Evolutionary conservation across 2,113 vertebrate species (phyloP).

Genomic region (Odobenus rosmarus): DNA sequence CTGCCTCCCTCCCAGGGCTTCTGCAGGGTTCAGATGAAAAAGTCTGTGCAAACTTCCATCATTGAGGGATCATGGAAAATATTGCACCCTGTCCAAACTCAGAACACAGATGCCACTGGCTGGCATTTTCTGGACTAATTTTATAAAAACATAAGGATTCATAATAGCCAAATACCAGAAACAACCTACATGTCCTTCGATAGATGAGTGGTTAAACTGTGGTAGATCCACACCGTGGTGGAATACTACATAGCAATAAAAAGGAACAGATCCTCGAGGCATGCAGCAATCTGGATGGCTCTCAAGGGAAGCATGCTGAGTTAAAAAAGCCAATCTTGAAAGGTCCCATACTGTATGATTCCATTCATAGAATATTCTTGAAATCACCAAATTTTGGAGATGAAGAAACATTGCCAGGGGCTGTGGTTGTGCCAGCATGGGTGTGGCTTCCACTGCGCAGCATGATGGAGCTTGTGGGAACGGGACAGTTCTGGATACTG

Average conservation of each 20-base stretch:
- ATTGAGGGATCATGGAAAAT: background rate
- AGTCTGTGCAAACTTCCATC: background rate
- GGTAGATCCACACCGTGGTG: accelerated
- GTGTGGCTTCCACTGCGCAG: accelerated
- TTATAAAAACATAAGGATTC: background rate
- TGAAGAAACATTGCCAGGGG: background rate
- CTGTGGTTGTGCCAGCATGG: too few relatives aligned
- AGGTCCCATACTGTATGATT: background rate
- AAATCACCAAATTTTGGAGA: background rate
- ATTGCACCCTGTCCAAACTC: background rate
- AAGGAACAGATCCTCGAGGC: background rate
- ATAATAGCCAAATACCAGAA: background rate
- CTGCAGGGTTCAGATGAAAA: background rate
- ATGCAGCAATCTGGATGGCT: too few relatives aligned
- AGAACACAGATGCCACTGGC: background rate
- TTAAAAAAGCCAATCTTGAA: background rate
- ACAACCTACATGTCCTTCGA: background rate
- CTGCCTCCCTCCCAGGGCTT: background rate
- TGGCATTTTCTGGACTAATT: background rate
- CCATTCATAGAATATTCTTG: background rate
- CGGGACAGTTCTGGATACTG: background rate
- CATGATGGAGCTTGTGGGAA: background rate
- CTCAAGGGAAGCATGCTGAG: background rate
- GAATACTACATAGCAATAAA: background rate
- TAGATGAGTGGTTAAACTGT: background rate